phyloP scores from a whole-genome alignment of 23 tunicate species.

The Styela clava region DNA sequence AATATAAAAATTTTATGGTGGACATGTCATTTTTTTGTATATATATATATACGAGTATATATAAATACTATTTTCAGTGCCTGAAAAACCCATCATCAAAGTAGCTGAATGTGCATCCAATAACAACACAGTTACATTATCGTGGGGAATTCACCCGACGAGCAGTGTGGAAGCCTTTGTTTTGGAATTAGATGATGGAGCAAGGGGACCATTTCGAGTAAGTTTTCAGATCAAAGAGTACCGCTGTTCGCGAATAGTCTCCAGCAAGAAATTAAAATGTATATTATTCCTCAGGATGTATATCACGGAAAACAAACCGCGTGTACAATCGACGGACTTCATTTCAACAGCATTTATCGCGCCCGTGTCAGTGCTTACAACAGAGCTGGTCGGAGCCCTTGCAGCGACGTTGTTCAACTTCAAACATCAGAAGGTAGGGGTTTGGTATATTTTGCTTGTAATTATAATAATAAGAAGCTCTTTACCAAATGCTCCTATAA shows the following conservation, averaged over 20 bases:
- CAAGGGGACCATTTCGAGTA: constrained; percentile 82
- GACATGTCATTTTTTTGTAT: too few relatives aligned
- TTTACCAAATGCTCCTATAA: too few relatives aligned
- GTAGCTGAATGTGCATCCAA: constrained; percentile 43
- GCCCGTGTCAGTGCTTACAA: constrained; percentile 88
- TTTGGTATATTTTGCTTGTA: not conserved
- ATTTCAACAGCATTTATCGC: constrained; percentile 73
- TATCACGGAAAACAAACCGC: constrained; percentile 66
- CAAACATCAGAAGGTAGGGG: constrained; percentile 88
- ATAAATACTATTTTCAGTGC: too few relatives aligned
- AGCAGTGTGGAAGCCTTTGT: constrained; percentile 50
- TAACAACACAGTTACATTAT: constrained; percentile 79
- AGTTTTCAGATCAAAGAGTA: too few relatives aligned
- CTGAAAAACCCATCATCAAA: constrained; percentile 58
- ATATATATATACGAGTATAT: too few relatives aligned
- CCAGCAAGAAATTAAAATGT: not conserved
- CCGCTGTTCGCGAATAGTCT: not conserved
- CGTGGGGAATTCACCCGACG: constrained; percentile 38
- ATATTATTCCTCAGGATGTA: constrained; percentile 56
- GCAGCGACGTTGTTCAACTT: constrained; percentile 71
- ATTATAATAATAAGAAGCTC: too few relatives aligned
- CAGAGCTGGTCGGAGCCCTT: constrained; percentile 56
- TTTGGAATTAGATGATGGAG: constrained; percentile 87
- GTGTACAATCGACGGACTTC: constrained; percentile 92
- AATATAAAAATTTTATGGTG: too few relatives aligned